A percentile compares a stretch with the other conserved stretches of the same genome.
Conservation (phyloP, 2,888 invertebrate genomes). For the Bellardia bayeri region DNA sequence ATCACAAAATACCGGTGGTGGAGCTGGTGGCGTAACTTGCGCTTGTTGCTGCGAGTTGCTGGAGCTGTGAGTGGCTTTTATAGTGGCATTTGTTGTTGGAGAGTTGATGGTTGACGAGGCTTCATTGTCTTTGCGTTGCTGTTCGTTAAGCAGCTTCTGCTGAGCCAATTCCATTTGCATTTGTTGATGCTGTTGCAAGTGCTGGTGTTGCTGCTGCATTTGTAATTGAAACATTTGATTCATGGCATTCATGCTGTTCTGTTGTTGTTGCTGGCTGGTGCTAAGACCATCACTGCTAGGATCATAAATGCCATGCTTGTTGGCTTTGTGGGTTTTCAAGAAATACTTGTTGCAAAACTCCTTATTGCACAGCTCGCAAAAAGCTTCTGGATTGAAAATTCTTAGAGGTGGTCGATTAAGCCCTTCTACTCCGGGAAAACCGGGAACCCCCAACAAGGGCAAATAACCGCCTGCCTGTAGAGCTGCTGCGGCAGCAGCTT, state of each 20-base stretch:
- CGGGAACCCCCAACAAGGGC: conserved; percentile 83
- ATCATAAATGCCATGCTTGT: conserved; percentile 97
- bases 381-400: conserved; percentile 98
- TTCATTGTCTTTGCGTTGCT: conserved; percentile 73
- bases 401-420: conserved; percentile 87
- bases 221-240: conserved; percentile 80
- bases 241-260: conserved; percentile 74
- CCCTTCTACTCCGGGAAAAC: conserved; percentile 82
- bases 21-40: conserved; percentile 75
- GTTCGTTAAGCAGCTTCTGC: conserved; percentile 76
- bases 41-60: conserved; percentile 48
- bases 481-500: conserved; percentile 80
- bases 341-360: conserved; percentile 99
- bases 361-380: conserved; percentile 98
- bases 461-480: conserved; percentile 81
- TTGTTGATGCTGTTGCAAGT: conserved; percentile 75
- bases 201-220: conserved; percentile 78
- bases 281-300: conserved; percentile 80
- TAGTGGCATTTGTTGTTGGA: conserved; percentile 66
- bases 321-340: conserved; percentile 98
- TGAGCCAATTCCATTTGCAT: conserved; percentile 77
- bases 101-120: conserved; percentile 66
- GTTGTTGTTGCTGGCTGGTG: conserved; percentile 73
- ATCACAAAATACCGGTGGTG: conserved; percentile 86
- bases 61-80: conserved; percentile 59